Evolutionary conservation across 2,888 invertebrate species (phyloP), one percentile per base, ranked within the genome.

Genomic region (Dugesia japonica): DNA sequence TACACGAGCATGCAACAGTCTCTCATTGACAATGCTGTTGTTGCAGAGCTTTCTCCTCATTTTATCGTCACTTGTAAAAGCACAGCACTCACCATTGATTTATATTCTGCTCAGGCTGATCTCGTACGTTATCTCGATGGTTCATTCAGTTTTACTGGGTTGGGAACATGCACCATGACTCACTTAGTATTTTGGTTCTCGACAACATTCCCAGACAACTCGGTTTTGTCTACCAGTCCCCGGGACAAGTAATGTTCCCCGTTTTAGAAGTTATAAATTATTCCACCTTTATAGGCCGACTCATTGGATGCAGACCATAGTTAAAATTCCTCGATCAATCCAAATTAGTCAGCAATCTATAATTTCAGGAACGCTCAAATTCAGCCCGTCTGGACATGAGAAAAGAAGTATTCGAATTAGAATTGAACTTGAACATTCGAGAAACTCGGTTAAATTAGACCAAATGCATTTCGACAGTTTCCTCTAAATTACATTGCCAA

Each of bases 401-500:
- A 56, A 56, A n/a, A 4, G 56, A n/a, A 20, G 20, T n/a, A 23
- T 56, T 23, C 56, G 56, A 56, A 56, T 56, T n/a, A 20, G 20
- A 20, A 23, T 56, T n/a, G 56, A 56, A n/a, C 23, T 56, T 20
- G 56, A 56, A 56, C 56, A 20, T n/a, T 23, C n/a, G n/a, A n/a
- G 17, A 1, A 4, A 56, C 4, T 56, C 56, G 7, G 56, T 56
- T n/a, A 56, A 56, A 23, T 4, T 56, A 4, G 56, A 56, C 17
- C 56, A 56, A 23, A 56, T 56, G 56, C n/a, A n/a, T 56, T 56
- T 56, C 56, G 56, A 56, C 56, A 56, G 56, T n/a, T 56, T 56
- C n/a, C n/a, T n/a, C n/a, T n/a, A n/a, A n/a, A n/a, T n/a, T n/a
- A n/a, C n/a, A n/a, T n/a, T n/a, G n/a, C n/a, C n/a, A n/a, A n/a